These are phyloP conservation scores for Bostrychus sinensis DNA, from an alignment of 2,113 vertebrate species.

Conservation along the genomic window DNA sequence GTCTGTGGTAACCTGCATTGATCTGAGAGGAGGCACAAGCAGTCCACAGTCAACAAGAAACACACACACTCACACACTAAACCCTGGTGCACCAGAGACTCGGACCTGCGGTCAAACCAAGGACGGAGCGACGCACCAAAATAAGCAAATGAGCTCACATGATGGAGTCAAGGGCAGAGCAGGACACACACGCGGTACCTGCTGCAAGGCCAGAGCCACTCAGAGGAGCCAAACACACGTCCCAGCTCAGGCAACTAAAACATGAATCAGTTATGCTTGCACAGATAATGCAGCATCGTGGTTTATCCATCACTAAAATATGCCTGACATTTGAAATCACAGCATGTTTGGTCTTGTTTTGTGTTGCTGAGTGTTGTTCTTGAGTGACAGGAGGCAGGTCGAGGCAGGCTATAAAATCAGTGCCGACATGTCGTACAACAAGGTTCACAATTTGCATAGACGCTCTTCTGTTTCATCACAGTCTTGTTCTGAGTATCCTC, in stretches of 20 bases:
- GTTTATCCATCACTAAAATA: too few relatives aligned
- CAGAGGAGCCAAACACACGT: background rate
- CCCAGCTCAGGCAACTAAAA: background rate
- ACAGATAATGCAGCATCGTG: too few relatives aligned
- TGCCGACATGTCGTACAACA: too few relatives aligned
- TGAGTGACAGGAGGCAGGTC: background rate
- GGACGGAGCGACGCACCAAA: slow-evolving; percentile 14
- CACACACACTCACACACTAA: too few relatives aligned
- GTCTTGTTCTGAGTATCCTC: too few relatives aligned
- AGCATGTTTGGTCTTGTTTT: background rate
- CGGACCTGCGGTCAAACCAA: slow-evolving; percentile 13
- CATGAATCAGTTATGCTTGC: too few relatives aligned
- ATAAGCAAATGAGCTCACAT: slow-evolving; percentile 10
- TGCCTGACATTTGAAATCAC: background rate
- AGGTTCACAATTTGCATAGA: too few relatives aligned
- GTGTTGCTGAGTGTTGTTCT: background rate
- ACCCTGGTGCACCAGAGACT: background rate
- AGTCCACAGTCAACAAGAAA: too few relatives aligned
- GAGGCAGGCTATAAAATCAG: too few relatives aligned
- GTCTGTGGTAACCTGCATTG: too few relatives aligned
- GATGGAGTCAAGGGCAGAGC: background rate
- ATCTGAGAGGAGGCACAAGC: too few relatives aligned
- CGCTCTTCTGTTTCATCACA: too few relatives aligned
- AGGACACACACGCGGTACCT: background rate
- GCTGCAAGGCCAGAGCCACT: background rate